Conservation (phyloP, 2,113 vertebrate species). For the Deroptyus accipitrinus region DNA sequence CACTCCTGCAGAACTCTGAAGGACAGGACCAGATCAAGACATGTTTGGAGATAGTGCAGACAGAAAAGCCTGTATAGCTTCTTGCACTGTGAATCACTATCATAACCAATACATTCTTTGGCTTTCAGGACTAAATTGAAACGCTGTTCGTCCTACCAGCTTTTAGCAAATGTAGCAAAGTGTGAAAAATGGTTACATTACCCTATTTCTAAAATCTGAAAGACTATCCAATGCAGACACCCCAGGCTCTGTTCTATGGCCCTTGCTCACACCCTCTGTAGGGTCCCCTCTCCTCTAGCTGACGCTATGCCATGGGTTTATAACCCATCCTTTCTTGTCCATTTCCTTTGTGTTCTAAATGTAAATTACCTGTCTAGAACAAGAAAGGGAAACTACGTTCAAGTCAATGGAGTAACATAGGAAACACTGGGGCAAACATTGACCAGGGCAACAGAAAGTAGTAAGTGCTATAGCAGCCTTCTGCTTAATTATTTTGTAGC, state of each 20-base stretch:
- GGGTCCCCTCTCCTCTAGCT: background rate
- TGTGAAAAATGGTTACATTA: background rate
- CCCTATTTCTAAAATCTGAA: background rate
- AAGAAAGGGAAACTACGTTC: background rate
- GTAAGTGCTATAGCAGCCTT: background rate
- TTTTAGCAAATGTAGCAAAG: background rate
- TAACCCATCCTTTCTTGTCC: background rate
- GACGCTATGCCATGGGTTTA: background rate
- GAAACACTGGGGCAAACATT: background rate
- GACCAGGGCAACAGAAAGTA: background rate
- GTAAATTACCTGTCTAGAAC: background rate
- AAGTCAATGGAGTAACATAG: background rate
- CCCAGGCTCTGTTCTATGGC: background rate
- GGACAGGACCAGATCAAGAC: background rate
- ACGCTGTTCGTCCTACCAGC: background rate
- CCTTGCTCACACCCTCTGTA: background rate
- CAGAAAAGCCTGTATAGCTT: background rate
- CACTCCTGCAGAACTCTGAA: background rate
- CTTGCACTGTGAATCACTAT: background rate
- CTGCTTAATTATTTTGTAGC: background rate
- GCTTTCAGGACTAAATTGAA: background rate
- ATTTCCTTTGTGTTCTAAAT: background rate
- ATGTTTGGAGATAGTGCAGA: background rate
- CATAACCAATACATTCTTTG: background rate
- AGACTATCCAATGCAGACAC: background rate